Evolutionary conservation across 2,888 invertebrate species (phyloP), one percentile per base, ranked within the genome.

Genomic region (Melanostoma mellinum): DNA sequence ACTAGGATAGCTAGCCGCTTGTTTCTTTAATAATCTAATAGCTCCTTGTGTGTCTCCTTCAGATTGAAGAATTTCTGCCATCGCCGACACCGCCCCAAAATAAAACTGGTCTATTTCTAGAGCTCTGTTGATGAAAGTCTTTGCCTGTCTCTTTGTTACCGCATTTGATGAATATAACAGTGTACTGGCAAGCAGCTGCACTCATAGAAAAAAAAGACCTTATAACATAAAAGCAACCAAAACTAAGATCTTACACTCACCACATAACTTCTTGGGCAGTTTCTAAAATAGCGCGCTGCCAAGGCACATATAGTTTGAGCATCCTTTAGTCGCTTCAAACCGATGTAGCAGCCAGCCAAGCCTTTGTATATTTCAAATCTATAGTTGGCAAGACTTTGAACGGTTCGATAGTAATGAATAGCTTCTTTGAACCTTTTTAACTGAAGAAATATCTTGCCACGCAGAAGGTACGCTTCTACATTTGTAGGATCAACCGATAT

Each of bases 271-370:
- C 96, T 92, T 0, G 96, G 94, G 63, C 94, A 94, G 81, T 94
- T 94, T 33, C 95, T 95, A 60, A 96, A 92, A 84, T 94, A 93
- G 87, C 95, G 95, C 72, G 95, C 94, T 60, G 95, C 94, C 89
- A 93, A 93, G 20, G 94, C 93, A 0, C 96, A 96, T 88, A 95
- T 93, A 8, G 94, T 93, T 8, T 95, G 92, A 0, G 96, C 96
- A 88, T 96, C 96, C 87, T 95, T 92, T 36, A 94, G 90, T 69
- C 96, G 92, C 86, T 94, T 93, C 88, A 94, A 92, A 2, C 94
- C 94, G 48, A 95, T 90, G 87, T 96, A 96, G 88, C 95, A 94
- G 86, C 95, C 95, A 2, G 96, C 94, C 36, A 96, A 89, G n/a
- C 96, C 96, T 90, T 95, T 94, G 88, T 96, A 95, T 0, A 95